Conservation (phyloP, 2,797 vertebrate species). For the Pteronotus mesoamericanus region DNA sequence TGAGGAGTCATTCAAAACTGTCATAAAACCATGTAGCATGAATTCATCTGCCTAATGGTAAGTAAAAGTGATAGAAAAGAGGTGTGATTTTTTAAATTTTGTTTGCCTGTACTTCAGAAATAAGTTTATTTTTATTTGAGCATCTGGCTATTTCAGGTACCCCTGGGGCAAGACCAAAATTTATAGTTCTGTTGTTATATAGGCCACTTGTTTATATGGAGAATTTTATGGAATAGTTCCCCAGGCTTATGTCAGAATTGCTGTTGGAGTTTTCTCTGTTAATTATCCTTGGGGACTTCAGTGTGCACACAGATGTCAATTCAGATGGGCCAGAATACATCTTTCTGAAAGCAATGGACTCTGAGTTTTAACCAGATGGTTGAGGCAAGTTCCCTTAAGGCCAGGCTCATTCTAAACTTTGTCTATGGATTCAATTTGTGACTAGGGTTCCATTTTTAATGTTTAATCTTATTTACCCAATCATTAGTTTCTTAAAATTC, state of each 20-base stretch:
- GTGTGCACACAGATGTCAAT: constrained; percentile 72
- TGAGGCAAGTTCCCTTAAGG: constrained; percentile 72
- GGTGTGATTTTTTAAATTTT: constrained; percentile 44
- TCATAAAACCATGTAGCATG: neutral
- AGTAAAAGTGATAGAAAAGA: constrained; percentile 20
- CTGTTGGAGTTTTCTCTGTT: constrained; percentile 62
- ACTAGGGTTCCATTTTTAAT: constrained; percentile 50
- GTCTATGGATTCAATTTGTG: constrained; percentile 68
- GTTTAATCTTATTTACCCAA: constrained; percentile 38
- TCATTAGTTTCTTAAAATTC: constrained; percentile 4
- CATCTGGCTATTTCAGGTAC: constrained; percentile 72
- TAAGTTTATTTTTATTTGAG: constrained; percentile 66
- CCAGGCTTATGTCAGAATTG: constrained; percentile 70
- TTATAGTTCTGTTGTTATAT: constrained; percentile 70
- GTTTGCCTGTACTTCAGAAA: constrained; percentile 58
- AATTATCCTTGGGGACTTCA: constrained; percentile 70
- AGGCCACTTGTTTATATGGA: constrained; percentile 73
- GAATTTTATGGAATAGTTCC: constrained; percentile 72
- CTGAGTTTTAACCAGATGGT: constrained; percentile 73
- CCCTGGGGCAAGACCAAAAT: constrained; percentile 66
- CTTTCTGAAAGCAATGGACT: constrained; percentile 76
- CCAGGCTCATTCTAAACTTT: constrained; percentile 68
- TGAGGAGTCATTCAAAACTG: neutral
- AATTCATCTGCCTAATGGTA: neutral
- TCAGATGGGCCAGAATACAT: constrained; percentile 73